A percentile compares a stretch with the other conserved stretches of the same genome.
These are phyloP conservation scores for Temnothorax ravouxi DNA, from an alignment of 2,888 invertebrate species.

Conservation along the genomic window DNA sequence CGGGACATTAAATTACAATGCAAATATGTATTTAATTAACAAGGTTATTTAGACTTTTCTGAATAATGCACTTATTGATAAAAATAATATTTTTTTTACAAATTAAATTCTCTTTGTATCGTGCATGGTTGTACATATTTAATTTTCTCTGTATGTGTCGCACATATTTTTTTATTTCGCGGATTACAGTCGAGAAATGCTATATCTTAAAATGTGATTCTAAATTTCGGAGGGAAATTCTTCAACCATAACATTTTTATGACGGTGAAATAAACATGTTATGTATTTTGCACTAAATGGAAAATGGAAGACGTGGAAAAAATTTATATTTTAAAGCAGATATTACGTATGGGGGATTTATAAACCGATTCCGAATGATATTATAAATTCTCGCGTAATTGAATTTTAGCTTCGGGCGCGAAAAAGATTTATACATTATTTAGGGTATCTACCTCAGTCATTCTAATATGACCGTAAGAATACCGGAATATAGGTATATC, in stretches of 20 bases:
- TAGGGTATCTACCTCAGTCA: not conserved
- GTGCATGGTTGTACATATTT: not conserved
- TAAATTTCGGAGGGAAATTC: slow-evolving; percentile 5
- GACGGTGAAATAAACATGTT: slow-evolving; percentile 2
- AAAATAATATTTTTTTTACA: slow-evolving; percentile 7
- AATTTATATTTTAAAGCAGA: slow-evolving; percentile 41
- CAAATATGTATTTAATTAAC: not conserved
- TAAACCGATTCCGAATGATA: slow-evolving; percentile 11
- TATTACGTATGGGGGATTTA: slow-evolving; percentile 14
- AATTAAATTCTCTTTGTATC: not conserved
- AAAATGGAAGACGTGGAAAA: slow-evolving; percentile 26
- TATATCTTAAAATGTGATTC: slow-evolving; percentile 8
- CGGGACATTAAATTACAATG: not conserved
- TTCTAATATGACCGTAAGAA: slow-evolving; percentile 9
- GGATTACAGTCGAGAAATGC: not conserved
- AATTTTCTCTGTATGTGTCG: not conserved
- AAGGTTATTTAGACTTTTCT: not conserved
- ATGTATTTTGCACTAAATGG: slow-evolving; percentile 13
- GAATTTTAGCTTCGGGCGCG: slow-evolving; percentile 2
- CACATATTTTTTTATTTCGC: not conserved
- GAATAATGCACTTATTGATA: not conserved
- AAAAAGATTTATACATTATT: slow-evolving; percentile 10
- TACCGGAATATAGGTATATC: slow-evolving; percentile 15
- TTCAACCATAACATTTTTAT: slow-evolving; percentile 33
- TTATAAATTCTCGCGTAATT: slow-evolving; percentile 19